Conservation (phyloP, 23 tunicate genomes). For the Phallusia fumigata region DNA sequence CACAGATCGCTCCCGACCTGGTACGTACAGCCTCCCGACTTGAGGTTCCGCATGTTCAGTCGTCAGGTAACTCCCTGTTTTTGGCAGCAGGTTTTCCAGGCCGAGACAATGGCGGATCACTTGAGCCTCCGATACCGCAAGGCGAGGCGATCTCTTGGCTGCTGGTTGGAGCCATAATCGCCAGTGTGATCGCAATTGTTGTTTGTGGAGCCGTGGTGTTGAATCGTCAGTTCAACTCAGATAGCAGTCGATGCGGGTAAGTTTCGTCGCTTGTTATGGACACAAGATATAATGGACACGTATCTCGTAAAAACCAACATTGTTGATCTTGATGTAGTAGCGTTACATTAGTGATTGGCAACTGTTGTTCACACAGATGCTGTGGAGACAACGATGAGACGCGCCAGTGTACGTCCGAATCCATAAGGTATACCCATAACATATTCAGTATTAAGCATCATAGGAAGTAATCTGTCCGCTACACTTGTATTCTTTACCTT, state of each 20-base stretch:
- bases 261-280: not conserved
- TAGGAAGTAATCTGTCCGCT: not conserved
- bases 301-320: too few species aligned
- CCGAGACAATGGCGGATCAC: not conserved
- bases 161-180: conserved; percentile 24
- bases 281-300: too few species aligned
- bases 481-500: not conserved
- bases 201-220: conserved; percentile 31
- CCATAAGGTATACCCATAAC: conserved; percentile 8
- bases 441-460: not conserved
- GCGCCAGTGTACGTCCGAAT: conserved; percentile 6
- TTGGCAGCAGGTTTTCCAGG: not conserved
- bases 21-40: not conserved
- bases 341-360: too few species aligned
- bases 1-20: not conserved
- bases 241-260: conserved; percentile 21
- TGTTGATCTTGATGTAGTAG: too few species aligned
- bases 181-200: not conserved
- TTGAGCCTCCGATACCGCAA: conserved; percentile 1
- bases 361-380: conserved; percentile 3
- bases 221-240: conserved; percentile 12
- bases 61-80: not conserved
- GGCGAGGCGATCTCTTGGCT: conserved; percentile 27
- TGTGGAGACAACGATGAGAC: not conserved
- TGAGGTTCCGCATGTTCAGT: not conserved